Conservation (phyloP, 2,797 vertebrate species). For the Chelidonichthys spinosus region DNA sequence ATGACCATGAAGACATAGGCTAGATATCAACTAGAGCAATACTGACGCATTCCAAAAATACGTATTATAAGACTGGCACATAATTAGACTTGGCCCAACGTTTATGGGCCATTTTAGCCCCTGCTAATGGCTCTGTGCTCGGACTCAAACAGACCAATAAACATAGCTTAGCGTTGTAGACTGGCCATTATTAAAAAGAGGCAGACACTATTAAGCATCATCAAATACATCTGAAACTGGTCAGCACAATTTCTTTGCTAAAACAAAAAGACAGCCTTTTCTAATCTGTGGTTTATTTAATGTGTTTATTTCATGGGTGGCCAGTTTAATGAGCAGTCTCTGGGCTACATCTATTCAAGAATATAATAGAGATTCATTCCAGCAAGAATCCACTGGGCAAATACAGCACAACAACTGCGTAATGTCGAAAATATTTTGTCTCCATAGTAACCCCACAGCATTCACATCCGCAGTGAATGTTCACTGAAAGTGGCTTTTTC, state of each 20-base stretch:
- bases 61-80: constrained; percentile 70
- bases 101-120: constrained; percentile 83
- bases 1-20: constrained; percentile 66
- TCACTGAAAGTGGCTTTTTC: constrained; percentile 57
- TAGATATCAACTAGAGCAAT: constrained; percentile 62
- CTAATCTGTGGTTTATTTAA: constrained; percentile 78
- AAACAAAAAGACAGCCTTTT: constrained; percentile 72
- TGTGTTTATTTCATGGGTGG: constrained; percentile 80
- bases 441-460: constrained; percentile 58
- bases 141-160: constrained; percentile 85
- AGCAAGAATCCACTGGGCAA: constrained; percentile 54
- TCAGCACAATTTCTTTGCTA: constrained; percentile 64
- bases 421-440: constrained; percentile 64
- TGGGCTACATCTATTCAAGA: constrained; percentile 63
- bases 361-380: constrained; percentile 54
- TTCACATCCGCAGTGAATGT: constrained; percentile 47
- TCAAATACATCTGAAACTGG: constrained; percentile 79
- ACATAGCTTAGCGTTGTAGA: constrained; percentile 65
- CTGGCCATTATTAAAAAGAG: constrained; percentile 74
- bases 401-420: constrained; percentile 53
- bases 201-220: constrained; percentile 81
- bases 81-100: constrained; percentile 82
- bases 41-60: constrained; percentile 71
- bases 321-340: constrained; percentile 75
- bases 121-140: constrained; percentile 79